phyloP scores from a whole-genome alignment of 2,113 vertebrate genomes.

The Orientallactaga bullata region DNA sequence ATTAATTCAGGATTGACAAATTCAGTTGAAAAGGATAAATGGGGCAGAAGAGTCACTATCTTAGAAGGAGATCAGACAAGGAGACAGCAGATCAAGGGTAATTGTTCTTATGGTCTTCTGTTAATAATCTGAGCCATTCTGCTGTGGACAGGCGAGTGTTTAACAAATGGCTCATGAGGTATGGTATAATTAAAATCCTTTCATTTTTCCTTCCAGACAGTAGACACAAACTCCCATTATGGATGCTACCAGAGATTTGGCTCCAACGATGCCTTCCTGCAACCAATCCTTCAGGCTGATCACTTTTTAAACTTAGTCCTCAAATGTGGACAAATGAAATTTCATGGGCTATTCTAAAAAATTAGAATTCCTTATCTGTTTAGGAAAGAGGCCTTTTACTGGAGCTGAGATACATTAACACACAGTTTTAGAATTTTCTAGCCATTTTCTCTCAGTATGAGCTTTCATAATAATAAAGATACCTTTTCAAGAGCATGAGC shows the following conservation, averaged over 20 bases:
- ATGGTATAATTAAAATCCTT: constrained; percentile 40
- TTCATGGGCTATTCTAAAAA: constrained; percentile 50
- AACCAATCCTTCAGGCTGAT: neutral
- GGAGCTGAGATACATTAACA: constrained; percentile 65
- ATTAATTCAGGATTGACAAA: constrained; percentile 39
- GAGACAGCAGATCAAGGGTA: constrained; percentile 39
- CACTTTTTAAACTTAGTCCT: constrained; percentile 60
- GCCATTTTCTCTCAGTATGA: constrained; percentile 60
- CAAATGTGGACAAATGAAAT: constrained; percentile 39
- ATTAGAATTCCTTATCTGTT: constrained; percentile 53
- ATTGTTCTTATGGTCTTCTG: constrained; percentile 28
- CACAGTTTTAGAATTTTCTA: constrained; percentile 68
- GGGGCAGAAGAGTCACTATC: constrained; percentile 33
- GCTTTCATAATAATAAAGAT: constrained; percentile 68
- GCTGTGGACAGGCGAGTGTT: neutral
- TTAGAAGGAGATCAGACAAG: constrained; percentile 23
- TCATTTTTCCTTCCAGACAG: neutral
- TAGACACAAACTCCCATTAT: neutral
- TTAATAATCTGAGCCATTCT: constrained; percentile 24
- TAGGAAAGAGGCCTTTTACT: constrained; percentile 24
- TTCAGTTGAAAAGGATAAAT: constrained; percentile 44
- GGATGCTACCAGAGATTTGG: neutral
- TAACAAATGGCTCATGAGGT: neutral
- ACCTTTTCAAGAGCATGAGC: constrained; percentile 64
- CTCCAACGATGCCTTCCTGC: neutral